Evolutionary conservation across 2,888 invertebrate species (phyloP), one percentile per base, ranked within the genome.

Genomic region (Ctenicera cuprea): DNA sequence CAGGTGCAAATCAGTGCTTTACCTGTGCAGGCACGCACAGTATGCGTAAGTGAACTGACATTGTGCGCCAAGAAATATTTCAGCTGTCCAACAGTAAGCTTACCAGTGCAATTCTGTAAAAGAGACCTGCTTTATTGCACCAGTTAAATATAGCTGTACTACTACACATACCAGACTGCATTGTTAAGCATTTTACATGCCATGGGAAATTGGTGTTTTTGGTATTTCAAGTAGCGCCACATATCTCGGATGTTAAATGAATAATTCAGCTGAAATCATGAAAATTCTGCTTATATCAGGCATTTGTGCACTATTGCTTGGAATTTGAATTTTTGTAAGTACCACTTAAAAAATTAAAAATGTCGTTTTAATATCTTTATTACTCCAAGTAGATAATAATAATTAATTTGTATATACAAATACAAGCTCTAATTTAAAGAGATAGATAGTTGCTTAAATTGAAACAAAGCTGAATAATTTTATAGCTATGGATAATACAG

Each of bases 11-110:
- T 57, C 26, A 57, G 64, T 50, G 66, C 57, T 64, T 50, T 76
- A 75, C 76, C 73, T 73, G 76, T 66, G 63, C 65, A 74, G 71
- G 66, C 74, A 72, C 77, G 74, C 76, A 76, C 74, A 77, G 63
- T 71, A 74, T 71, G 78, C 77, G 78, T 76, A 78, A 78, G 78
- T 77, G 78, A 78, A 78, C 74, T 76, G 64, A 73, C 75, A 76
- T 78, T 78, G 76, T 75, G 68, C 69, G 64, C 75, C 67, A 73
- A 73, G 73, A 73, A 73, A 78, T 76, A 74, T 76, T 78, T 76
- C 78, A 78, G 78, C 76, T 78, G 75, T 64, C 64, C 71, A 67
- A 63, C 41, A 30, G 4, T 48, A 16, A 62, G 64, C 22, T 14
- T 37, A 57, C 71, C 71, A 65, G 14, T 45, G 7, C 26, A 63